Evolutionary conservation across 2,113 vertebrate species (phyloP), one percentile per base, ranked within the genome.

Genomic region (Leptocoma aspasia): DNA sequence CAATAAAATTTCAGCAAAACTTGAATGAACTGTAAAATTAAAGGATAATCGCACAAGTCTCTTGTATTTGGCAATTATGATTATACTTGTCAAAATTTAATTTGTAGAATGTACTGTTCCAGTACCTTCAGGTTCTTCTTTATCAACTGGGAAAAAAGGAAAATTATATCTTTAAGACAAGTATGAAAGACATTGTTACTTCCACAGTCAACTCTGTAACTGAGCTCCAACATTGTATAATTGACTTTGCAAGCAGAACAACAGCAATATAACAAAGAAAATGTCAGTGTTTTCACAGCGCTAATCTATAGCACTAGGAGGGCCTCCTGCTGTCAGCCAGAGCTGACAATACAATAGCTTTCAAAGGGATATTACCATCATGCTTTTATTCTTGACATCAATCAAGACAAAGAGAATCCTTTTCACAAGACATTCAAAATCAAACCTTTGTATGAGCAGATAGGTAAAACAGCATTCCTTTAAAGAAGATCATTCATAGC

Each of bases 401-500:
- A 98, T 98, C 98, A 98, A 98, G 98, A 98, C 97, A 98, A 98
- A 98, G 98, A 98, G 97, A 98, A 98, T 97, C 97, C 97, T 98
- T 98, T 97, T 97, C 98, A 98, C 92, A 92, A 98, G 98, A 98
- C 97, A 96, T 98, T 98, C 97, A 97, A 98, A 98, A 98, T 98
- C 98, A 97, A 97, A 98, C 97, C 97, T 97, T 97, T 96, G 96
- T 96, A 92, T 35, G 80, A 96, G 94, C 85, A 97, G 97, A 97
- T 95, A 97, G 98, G 97, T 98, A 97, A 98, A 97, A 97, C 96
- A 96, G 96, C 95, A 87, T 96, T 96, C 97, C 96, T 97, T 98
- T 97, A 92, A 98, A 96, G 96, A 95, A 95, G 94, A 97, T 95
- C 92, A 86, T 96, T 87, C 82, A 39, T 89, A 96, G 96, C 97